A percentile compares a stretch with the other conserved stretches of the same genome.
Conservation (phyloP, 2,113 vertebrate species). For the Mesitornis unicolor region DNA sequence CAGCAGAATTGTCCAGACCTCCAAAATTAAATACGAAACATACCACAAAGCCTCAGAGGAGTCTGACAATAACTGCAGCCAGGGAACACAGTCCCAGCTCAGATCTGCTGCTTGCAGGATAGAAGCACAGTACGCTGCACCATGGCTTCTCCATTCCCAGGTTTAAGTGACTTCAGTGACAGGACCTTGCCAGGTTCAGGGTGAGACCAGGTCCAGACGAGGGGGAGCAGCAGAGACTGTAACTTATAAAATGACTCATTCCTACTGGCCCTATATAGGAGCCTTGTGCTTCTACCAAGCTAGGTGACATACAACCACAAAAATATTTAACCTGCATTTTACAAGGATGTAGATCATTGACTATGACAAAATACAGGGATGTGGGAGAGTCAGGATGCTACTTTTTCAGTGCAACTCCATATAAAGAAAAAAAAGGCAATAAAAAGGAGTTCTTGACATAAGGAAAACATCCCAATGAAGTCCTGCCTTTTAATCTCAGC, state of each 20-base stretch:
- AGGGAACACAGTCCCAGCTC: not conserved
- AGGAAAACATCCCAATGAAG: conserved; percentile 31
- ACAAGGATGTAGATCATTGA: not conserved
- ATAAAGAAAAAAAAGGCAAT: not conserved
- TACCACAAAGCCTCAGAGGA: not conserved
- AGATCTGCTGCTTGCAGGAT: not conserved
- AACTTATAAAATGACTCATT: not conserved
- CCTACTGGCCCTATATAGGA: not conserved
- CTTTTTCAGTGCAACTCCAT: not conserved
- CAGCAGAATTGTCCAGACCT: not conserved
- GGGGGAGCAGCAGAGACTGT: not conserved
- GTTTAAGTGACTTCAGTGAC: not conserved
- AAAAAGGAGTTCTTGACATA: conserved; percentile 33
- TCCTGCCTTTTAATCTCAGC: conserved; percentile 10
- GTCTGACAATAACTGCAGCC: not conserved
- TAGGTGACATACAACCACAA: conserved; percentile 15
- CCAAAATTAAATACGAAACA: not conserved
- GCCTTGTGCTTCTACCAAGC: not conserved
- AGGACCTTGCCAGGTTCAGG: not conserved
- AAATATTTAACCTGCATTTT: conserved; percentile 27
- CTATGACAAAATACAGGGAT: not conserved
- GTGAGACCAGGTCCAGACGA: not conserved
- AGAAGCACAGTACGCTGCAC: not conserved
- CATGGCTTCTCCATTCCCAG: not conserved
- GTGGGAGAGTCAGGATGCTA: conserved; percentile 49